Evolutionary conservation across 2,888 invertebrate species (phyloP), one percentile per base, ranked within the genome.

Genomic region (Tetramorium bicarinatum): DNA sequence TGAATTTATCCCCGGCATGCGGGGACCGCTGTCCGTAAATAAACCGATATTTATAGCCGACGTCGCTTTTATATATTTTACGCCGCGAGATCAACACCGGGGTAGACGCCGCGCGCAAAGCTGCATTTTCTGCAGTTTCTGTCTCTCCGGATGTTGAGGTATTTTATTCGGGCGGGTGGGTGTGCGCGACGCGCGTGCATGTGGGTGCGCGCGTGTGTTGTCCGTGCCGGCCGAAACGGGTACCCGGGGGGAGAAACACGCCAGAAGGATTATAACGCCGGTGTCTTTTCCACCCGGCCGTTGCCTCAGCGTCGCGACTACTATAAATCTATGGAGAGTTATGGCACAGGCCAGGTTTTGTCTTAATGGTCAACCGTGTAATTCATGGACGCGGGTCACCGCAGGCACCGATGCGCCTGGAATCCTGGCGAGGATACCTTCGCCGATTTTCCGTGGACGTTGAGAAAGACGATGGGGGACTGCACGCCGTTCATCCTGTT

Each of bases 291-390:
- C 88, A 69, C 15, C 44, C 44, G 54, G 25, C 34, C 69, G 82
- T 59, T 88, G 84, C 85, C 85, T 84, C 62, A 41, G 62, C 74
- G 75, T 44, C 91, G 76, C 88, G 92, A 88, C 91, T 91, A 91
- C 94, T 92, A 94, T 94, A 94, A 94, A 94, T 94, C 94, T 91
- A 93, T 92, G 91, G 91, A 92, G 93, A 94, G 92, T 94, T 94
- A 94, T 92, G 92, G 93, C 93, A 91, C 91, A 89, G 88, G 88
- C 90, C 91, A 88, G 93, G 92, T 93, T 93, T 94, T 93, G 94
- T 94, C 93, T 93, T 93, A 94, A 94, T 93, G 93, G 94, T 93
- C 93, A 92, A 91, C 91, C 91, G 92, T 92, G 92, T 92, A 92
- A 94, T 93, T 93, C 92, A 92, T 92, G 89, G 86, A 77, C 77